A percentile compares a stretch with the other conserved stretches of the same genome.
Evolutionary conservation across 2,888 invertebrate species (phyloP).

Genomic region (Steinernema hermaphroditum): DNA sequence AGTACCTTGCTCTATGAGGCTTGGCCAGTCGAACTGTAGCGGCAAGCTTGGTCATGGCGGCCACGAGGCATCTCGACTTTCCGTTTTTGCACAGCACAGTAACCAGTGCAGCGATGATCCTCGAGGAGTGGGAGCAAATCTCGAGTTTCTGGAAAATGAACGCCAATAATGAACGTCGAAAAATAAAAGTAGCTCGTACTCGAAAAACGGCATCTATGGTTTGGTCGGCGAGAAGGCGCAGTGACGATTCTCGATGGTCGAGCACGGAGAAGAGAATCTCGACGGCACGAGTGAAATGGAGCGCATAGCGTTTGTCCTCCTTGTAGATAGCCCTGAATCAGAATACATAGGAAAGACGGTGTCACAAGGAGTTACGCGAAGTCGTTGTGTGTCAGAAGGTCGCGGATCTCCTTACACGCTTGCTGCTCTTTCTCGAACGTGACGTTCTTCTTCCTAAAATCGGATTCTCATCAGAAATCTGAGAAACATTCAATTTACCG

Average conservation of each 20-base stretch:
- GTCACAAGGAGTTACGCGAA: not conserved
- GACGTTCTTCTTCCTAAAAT: conserved; percentile 27
- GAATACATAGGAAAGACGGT: not conserved
- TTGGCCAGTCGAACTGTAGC: conserved; percentile 32
- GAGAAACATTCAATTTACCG: conserved; percentile 19
- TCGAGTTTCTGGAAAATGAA: conserved; percentile 41
- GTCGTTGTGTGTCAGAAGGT: conserved; percentile 33
- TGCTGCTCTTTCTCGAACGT: conserved; percentile 33
- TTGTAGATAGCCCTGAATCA: conserved; percentile 11
- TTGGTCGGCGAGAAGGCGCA: conserved; percentile 45
- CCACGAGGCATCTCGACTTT: conserved; percentile 37
- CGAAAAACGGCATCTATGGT: conserved; percentile 42
- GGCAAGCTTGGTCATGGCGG: conserved; percentile 38
- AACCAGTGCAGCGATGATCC: conserved; percentile 39
- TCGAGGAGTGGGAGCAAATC: conserved; percentile 37
- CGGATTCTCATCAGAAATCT: not conserved
- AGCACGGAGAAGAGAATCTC: conserved; percentile 30
- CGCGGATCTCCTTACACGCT: conserved; percentile 33
- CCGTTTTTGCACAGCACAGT: conserved; percentile 38
- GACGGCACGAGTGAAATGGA: conserved; percentile 34
- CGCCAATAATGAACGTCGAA: not conserved
- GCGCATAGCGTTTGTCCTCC: conserved; percentile 21
- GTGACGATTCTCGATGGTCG: conserved; percentile 37
- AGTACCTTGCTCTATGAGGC: conserved; percentile 37
- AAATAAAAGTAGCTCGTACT: conserved; percentile 30